A percentile compares a stretch with the other conserved stretches of the same genome.
phyloP scores from a whole-genome alignment of 1,140 invertebrate genomes.

The Neodiprion pinetum region DNA sequence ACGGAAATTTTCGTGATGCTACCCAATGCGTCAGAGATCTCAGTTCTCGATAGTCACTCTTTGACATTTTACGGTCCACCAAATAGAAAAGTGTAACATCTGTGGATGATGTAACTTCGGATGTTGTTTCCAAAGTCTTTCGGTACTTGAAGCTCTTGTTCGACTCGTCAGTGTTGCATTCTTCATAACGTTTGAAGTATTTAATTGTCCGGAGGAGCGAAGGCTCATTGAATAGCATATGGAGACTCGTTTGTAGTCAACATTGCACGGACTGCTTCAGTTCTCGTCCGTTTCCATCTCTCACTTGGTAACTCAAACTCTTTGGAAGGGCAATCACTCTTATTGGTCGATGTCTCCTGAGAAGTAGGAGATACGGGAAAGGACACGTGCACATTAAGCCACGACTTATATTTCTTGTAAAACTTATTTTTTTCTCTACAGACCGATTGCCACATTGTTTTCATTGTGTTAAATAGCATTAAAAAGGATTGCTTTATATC shows the following conservation, averaged over 20 bases:
- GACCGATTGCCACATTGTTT: background rate
- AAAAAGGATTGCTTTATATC: background rate
- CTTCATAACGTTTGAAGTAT: conserved; percentile 3
- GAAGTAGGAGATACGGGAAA: background rate
- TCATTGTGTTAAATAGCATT: background rate
- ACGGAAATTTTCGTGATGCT: too few relatives aligned
- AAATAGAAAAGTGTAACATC: conserved; percentile 16
- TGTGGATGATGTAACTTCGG: conserved; percentile 11
- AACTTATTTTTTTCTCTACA: background rate
- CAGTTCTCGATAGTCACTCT: conserved; percentile 14
- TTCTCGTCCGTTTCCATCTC: conserved; percentile 40
- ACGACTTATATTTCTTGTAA: background rate
- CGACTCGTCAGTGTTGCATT: conserved; percentile 13
- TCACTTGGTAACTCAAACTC: conserved; percentile 37
- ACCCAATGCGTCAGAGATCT: background rate
- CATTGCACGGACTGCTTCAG: conserved; percentile 32
- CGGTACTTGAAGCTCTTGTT: conserved; percentile 21
- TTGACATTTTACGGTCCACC: conserved; percentile 13
- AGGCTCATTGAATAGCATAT: conserved; percentile 36
- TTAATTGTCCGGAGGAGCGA: conserved; percentile 19
- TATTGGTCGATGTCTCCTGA: background rate
- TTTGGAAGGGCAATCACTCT: conserved; percentile 32
- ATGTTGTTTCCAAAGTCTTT: background rate
- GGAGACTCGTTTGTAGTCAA: conserved; percentile 28
- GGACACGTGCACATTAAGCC: background rate